Base-by-base conservation (phyloP, 1,140 invertebrate genomes). In the Brachionus rubens region DNA sequence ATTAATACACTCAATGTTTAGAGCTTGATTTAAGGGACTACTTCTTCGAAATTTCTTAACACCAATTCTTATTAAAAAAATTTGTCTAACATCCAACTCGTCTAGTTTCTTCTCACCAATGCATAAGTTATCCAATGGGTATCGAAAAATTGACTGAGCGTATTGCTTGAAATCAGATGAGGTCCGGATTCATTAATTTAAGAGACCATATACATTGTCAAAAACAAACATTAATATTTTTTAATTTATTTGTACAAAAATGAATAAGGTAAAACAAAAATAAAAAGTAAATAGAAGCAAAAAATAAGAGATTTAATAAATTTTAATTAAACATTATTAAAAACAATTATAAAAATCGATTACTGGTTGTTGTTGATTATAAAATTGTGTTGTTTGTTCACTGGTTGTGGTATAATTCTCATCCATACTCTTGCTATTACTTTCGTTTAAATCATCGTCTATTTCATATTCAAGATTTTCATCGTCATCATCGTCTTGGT, bases 321-420 rank as follows among this genome's bases (percentile, higher is more conserved):
- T n/a, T n/a, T n/a, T n/a, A 65, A 65, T 43, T 6, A 65, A 26
- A 43, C 24, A 36, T 24, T 24, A 43, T 65, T 65, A 65, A 65
- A 65, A 65, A 65, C 40, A 65, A 41, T 65, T 41, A 65, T 65
- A 65, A 65, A 65, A 65, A 65, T 65, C 59, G 36, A 65, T 19
- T 26, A 65, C 43, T 65, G 36, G 30, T 65, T 65, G 59, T 12
- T 65, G 33, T 36, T 3, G 33, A 9, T 36, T 36, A 14, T 65
- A 21, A n/a, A 65, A 65, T 43, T 65, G 24, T 41, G 41, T 16
- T 19, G 40, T 43, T 65, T 65, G 36, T 26, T 65, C 40, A 65
- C 59, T 65, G 33, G 36, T 24, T 21, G 7, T 62, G 30, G 28
- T 21, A 65, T 24, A 65, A 46, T 65, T 65, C 59, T 65, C 59